Conservation (phyloP, 2,797 vertebrate species). For the Graptemys geographica region DNA sequence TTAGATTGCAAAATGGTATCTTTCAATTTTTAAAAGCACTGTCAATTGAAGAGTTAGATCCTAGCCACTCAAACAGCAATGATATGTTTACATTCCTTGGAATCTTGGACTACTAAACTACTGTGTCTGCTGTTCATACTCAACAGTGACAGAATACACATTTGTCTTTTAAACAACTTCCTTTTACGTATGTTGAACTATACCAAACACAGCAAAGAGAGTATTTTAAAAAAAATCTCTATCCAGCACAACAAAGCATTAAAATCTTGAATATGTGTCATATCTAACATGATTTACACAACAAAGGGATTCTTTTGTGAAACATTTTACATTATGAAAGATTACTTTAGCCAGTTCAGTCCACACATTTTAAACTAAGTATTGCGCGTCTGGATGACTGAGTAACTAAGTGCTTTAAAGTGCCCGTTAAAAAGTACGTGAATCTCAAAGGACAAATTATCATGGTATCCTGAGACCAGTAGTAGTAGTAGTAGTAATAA, state of each 20-base stretch:
- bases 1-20: constrained; percentile 10
- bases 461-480: constrained; percentile 6
- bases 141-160: constrained; percentile 77
- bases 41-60: constrained; percentile 68
- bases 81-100: constrained; percentile 79
- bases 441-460: not conserved
- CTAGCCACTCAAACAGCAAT: constrained; percentile 65
- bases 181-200: constrained; percentile 75
- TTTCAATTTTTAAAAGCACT: constrained; percentile 57
- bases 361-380: constrained; percentile 29
- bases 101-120: constrained; percentile 74
- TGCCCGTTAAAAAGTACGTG: not conserved
- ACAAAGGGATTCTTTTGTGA: constrained; percentile 61
- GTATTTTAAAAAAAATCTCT: constrained; percentile 36
- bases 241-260: constrained; percentile 48
- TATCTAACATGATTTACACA: constrained; percentile 64
- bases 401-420: not conserved
- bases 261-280: constrained; percentile 34
- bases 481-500: not conserved
- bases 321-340: constrained; percentile 61
- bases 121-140: constrained; percentile 76
- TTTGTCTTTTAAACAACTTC: constrained; percentile 82
- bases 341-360: constrained; percentile 28
- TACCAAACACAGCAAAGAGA: constrained; percentile 60
- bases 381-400: constrained; percentile 13